Base-by-base conservation (phyloP, 2,888 invertebrate genomes). In the Nebria brevicollis region DNA sequence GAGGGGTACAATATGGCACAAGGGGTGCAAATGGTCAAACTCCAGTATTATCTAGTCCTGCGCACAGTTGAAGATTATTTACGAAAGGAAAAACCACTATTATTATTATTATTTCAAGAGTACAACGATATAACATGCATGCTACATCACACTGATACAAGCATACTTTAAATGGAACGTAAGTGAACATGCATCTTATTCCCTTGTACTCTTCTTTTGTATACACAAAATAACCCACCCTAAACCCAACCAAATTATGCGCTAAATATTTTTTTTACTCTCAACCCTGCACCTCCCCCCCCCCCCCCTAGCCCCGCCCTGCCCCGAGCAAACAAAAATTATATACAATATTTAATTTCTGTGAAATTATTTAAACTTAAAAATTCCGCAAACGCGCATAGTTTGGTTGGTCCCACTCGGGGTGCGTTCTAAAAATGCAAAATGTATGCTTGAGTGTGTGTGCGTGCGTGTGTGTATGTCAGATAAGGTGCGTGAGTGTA, bases 11-110 rank as follows among this genome's bases (percentile, higher is more conserved):
- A 75, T 8, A 20, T 65, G 75, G 54, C 65, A 66, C 42, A 25
- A 25, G 42, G 72, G 81, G 81, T 81, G 81, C 81, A 81, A 66
- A 75, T 75, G 77, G 75, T 82, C 86, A 87, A 88, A 91, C 90
- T 91, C 92, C 92, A 92, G 92, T 93, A 93, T 93, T 93, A 92
- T 92, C 92, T 92, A 92, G 92, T 92, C 92, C 91, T 91, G 91
- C 87, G 86, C 86, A 84, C 85, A 87, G 86, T 86, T 84, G 84
- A 82, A 84, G 83, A 84, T 80, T 64, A 70, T 76, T 65, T 76
- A 54, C 54, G 54, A 73, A 73, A 26, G 10, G 73, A 73, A 75
- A 75, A 80, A 80, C 75, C 75, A 80, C 75, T 80, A 80, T 80
- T 80, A 78, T 79, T 73, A 78, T 79, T 66, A 75, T 80, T 72